Evolutionary conservation across 2,888 invertebrate genomes (phyloP).

Genomic region (Mesorhabditis spiculigera): DNA sequence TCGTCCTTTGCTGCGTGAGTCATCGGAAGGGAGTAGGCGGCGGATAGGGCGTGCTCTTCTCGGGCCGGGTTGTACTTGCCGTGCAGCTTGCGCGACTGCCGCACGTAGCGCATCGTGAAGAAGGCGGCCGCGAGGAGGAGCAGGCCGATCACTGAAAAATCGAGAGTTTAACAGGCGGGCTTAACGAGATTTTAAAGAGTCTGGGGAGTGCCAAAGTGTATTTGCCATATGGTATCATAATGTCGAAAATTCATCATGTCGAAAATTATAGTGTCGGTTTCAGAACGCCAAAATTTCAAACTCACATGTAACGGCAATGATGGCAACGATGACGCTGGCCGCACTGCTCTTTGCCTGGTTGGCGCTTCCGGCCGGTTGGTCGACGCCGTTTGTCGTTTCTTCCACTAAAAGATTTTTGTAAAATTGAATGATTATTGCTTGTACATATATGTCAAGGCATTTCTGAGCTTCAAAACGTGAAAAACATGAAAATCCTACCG

Average conservation of each 20-base stretch:
- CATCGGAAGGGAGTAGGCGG: conserved; percentile 50
- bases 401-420: conserved; percentile 11
- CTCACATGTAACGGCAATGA: conserved; percentile 37
- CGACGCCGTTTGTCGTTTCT: background rate
- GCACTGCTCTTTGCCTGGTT: conserved; percentile 23
- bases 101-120: conserved; percentile 44
- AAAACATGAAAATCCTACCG: background rate
- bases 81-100: conserved; percentile 41
- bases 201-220: too few species aligned
- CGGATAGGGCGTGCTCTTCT: conserved; percentile 45
- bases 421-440: conserved; percentile 3
- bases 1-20: conserved; percentile 48
- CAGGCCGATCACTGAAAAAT: conserved; percentile 35
- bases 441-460: too few species aligned
- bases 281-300: too few species aligned
- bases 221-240: too few species aligned
- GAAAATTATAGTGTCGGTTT: too few species aligned
- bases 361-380: conserved; percentile 12
- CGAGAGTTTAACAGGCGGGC: too few species aligned
- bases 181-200: too few species aligned
- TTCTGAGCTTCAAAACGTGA: too few species aligned
- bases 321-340: conserved; percentile 38
- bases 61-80: conserved; percentile 54
- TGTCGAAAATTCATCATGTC: too few species aligned
- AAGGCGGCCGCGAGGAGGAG: conserved; percentile 34